Evolutionary conservation across 2,113 vertebrate genomes (phyloP).

Genomic region (Pteropus alecto): DNA sequence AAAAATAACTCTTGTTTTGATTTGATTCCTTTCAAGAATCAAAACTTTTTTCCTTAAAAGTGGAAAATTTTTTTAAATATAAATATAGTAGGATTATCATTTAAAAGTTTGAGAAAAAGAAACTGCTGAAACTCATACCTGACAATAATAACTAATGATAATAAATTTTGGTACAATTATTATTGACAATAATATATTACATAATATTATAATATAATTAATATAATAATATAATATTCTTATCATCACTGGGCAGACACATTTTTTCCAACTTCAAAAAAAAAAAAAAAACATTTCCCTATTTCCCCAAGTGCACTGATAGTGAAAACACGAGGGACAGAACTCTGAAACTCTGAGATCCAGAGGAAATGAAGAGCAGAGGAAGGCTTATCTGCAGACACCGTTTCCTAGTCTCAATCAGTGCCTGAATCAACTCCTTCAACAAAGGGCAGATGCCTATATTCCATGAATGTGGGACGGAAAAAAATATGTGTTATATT

Average conservation of each 20-base stretch:
- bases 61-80: neutral
- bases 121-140: neutral
- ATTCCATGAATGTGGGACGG: neutral
- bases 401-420: neutral
- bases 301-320: slow-evolving; percentile 9
- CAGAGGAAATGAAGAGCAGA: neutral
- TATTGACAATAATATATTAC: neutral
- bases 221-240: no score
- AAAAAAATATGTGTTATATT: neutral
- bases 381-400: neutral
- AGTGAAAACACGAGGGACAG: slow-evolving; percentile 7
- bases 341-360: neutral
- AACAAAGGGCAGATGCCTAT: neutral
- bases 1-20: neutral
- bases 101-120: neutral
- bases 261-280: neutral
- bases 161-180: neutral
- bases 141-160: neutral
- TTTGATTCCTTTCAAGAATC: neutral
- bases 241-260: no score
- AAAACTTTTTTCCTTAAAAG: neutral
- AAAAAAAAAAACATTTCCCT: neutral
- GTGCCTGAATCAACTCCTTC: neutral
- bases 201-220: neutral
- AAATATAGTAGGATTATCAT: neutral